These are phyloP conservation scores for Ophthalmolycus amberensis DNA, from an alignment of 2,113 vertebrate species.

Conservation along the genomic window DNA sequence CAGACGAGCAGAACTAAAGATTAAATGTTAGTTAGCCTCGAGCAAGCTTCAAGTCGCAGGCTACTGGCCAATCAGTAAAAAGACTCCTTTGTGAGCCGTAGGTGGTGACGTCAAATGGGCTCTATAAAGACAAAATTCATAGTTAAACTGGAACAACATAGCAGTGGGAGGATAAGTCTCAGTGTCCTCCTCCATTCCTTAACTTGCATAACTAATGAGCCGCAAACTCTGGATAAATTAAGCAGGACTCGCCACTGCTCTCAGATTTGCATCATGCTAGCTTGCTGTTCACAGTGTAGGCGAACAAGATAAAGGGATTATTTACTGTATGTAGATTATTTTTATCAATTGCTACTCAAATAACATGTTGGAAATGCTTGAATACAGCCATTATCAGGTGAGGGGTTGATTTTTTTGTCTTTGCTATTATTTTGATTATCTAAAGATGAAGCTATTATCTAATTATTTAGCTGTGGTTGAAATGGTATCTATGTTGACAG, in stretches of 20 bases:
- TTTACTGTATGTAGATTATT: constrained; percentile 30
- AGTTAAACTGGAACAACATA: constrained; percentile 86
- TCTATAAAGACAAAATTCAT: constrained; percentile 87
- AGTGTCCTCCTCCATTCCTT: constrained; percentile 85
- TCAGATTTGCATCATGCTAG: constrained; percentile 63
- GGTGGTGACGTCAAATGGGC: constrained; percentile 93
- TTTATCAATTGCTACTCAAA: constrained; percentile 52
- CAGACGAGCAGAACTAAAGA: constrained; percentile 96
- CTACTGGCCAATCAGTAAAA: constrained; percentile 89
- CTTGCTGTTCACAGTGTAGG: constrained; percentile 19
- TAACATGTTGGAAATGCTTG: constrained; percentile 97
- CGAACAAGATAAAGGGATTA: constrained; percentile 75
- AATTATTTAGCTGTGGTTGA: accelerated
- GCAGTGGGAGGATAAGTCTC: constrained; percentile 82
- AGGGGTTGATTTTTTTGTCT: constrained; percentile 59
- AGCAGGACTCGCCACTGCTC: constrained; percentile 41
- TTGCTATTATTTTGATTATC: neutral
- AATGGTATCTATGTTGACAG: neutral
- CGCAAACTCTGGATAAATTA: constrained; percentile 85
- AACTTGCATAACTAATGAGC: constrained; percentile 92
- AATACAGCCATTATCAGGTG: constrained; percentile 98
- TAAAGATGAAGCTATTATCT: neutral
- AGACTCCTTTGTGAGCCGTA: constrained; percentile 89
- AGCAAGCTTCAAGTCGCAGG: constrained; percentile 92
- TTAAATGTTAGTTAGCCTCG: constrained; percentile 93